A percentile compares a stretch with the other conserved stretches of the same genome.
Evolutionary conservation across 2,113 vertebrate genomes (phyloP).

Genomic region (Pedionomus torquatus): DNA sequence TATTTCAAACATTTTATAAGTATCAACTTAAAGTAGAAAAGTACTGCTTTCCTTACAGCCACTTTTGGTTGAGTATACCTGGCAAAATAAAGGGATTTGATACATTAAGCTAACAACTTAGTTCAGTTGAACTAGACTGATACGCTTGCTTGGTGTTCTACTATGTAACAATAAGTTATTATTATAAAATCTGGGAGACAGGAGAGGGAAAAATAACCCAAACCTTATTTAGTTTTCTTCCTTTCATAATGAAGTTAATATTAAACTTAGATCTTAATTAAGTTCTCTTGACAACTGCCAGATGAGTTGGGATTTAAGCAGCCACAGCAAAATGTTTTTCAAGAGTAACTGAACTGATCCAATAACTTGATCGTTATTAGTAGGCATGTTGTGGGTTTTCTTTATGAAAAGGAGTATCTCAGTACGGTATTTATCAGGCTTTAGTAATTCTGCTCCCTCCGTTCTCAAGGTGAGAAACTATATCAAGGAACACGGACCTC

Average conservation of each 20-base stretch:
- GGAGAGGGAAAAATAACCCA: not conserved
- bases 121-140: not conserved
- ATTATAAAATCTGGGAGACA: no score
- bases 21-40: not conserved
- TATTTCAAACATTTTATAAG: not conserved
- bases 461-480: conserved; percentile 90
- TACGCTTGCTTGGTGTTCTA: not conserved
- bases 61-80: not conserved
- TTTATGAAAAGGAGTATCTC: not conserved
- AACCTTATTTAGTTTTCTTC: not conserved
- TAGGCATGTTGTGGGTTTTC: not conserved
- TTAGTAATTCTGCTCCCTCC: not conserved
- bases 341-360: not conserved
- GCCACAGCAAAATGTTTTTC: not conserved
- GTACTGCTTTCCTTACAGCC: not conserved
- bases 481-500: conserved; percentile 91
- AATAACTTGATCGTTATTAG: not conserved
- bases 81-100: not conserved
- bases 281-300: not conserved
- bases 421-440: not conserved
- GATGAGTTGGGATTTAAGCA: not conserved
- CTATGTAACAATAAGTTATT: no score
- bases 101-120: not conserved
- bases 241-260: not conserved
- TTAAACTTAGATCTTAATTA: not conserved